A percentile compares a stretch with the other conserved stretches of the same genome.
phyloP scores from a whole-genome alignment of 1,140 invertebrate species.

The Pantala flavescens region DNA sequence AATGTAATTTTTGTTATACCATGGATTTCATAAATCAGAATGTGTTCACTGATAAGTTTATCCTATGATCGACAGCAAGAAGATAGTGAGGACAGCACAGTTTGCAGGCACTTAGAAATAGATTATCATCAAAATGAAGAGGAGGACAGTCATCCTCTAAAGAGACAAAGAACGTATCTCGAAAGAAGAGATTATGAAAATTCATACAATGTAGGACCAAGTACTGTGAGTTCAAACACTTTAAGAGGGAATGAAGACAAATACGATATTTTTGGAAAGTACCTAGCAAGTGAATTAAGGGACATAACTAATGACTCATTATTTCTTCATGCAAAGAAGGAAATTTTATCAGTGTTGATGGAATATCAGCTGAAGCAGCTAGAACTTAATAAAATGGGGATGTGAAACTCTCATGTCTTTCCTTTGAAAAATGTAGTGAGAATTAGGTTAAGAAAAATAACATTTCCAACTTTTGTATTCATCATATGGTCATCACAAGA shows the following conservation, averaged over 20 bases:
- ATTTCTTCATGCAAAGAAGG: not conserved
- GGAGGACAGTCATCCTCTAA: not conserved
- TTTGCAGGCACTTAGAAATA: not conserved
- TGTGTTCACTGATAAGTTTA: no score
- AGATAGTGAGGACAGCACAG: not conserved
- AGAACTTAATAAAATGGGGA: not conserved
- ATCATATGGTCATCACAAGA: no score
- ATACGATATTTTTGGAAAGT: not conserved
- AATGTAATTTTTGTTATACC: no score
- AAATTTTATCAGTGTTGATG: not conserved
- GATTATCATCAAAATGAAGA: not conserved
- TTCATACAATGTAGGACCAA: not conserved
- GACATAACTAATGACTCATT: not conserved
- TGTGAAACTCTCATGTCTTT: not conserved
- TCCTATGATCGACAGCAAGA: not conserved
- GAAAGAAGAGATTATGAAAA: not conserved
- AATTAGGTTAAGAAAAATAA: no score
- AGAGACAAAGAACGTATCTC: not conserved
- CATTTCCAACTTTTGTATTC: no score
- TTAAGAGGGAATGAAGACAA: not conserved
- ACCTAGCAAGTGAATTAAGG: not conserved
- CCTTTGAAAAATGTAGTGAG: no score
- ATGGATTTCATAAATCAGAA: no score
- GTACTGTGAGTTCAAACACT: not conserved
- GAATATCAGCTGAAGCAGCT: not conserved